Conservation (phyloP, 2,888 invertebrate genomes). For the Ennomos fuscantarius region DNA sequence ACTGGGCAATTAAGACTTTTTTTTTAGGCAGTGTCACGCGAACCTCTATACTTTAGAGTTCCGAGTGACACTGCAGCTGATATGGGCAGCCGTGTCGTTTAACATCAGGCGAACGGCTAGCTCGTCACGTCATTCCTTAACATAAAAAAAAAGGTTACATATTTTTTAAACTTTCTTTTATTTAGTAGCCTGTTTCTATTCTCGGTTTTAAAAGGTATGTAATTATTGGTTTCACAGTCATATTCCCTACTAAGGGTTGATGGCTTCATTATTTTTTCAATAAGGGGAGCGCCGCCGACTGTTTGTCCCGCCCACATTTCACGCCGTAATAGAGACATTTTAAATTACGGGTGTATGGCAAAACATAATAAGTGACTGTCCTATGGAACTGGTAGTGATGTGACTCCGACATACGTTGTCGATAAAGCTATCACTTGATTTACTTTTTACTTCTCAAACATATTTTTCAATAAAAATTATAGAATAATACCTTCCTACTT, state of each 20-base stretch:
- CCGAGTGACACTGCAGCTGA: too few relatives aligned
- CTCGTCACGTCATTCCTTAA: too few relatives aligned
- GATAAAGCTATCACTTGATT: constrained; percentile 7
- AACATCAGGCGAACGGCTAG: too few relatives aligned
- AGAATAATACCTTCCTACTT: too few relatives aligned
- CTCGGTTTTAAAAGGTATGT: constrained; percentile 46
- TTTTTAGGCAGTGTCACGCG: too few relatives aligned
- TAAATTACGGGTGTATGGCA: constrained; percentile 63
- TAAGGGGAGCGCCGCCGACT: constrained; percentile 44
- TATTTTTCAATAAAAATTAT: constrained; percentile 6
- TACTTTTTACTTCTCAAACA: constrained; percentile 9
- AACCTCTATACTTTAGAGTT: too few relatives aligned
- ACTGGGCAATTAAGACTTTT: too few relatives aligned
- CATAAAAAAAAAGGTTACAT: too few relatives aligned
- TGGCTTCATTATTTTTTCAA: constrained; percentile 71
- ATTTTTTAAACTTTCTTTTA: constrained; percentile 4
- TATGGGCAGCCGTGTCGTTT: too few relatives aligned
- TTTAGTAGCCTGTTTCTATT: constrained; percentile 35
- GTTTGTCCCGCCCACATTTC: constrained; percentile 64
- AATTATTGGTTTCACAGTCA: constrained; percentile 47
- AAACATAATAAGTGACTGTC: constrained; percentile 39
- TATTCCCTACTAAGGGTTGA: constrained; percentile 43
- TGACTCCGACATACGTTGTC: constrained; percentile 29
- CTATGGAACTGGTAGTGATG: constrained; percentile 45
- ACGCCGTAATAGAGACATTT: constrained; percentile 67